Percentiles rank a stretch among this genome's conserved stretches.
Evolutionary conservation across 2,113 vertebrate species (phyloP).

Genomic region (Python bivittatus): DNA sequence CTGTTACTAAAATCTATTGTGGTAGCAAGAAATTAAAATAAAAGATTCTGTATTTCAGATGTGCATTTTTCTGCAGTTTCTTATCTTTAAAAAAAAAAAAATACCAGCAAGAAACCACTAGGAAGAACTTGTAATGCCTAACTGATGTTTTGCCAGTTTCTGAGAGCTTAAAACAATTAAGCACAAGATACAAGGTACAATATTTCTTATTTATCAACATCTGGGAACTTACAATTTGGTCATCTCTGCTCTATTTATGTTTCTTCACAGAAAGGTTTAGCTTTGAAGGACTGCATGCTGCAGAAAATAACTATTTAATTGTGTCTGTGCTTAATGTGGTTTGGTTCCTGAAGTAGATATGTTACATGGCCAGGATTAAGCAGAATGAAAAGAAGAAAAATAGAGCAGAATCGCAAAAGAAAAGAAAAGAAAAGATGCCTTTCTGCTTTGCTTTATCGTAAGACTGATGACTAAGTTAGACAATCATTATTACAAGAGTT

Average conservation of each 20-base stretch:
- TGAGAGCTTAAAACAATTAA: constrained; percentile 65
- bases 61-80: background rate
- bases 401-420: background rate
- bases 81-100: constrained; percentile 14
- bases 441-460: background rate
- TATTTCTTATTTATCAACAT: constrained; percentile 68
- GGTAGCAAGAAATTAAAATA: constrained; percentile 36
- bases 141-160: constrained; percentile 67
- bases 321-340: constrained; percentile 43
- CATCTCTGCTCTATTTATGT: constrained; percentile 54
- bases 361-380: constrained; percentile 26
- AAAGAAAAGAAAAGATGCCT: background rate
- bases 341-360: constrained; percentile 34
- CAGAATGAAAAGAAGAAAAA: background rate
- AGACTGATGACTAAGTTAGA: background rate
- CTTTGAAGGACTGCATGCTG: constrained; percentile 56
- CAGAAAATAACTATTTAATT: constrained; percentile 69
- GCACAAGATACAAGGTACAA: constrained; percentile 48
- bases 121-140: constrained; percentile 62
- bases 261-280: constrained; percentile 62
- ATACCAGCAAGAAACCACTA: constrained; percentile 66
- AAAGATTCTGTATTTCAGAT: constrained; percentile 25
- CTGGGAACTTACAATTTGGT: constrained; percentile 61
- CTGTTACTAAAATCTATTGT: constrained; percentile 17
- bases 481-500: background rate